Evolutionary conservation across 1,140 invertebrate species (phyloP), one percentile per base, ranked within the genome.

Genomic region (Drosophila truncata): DNA sequence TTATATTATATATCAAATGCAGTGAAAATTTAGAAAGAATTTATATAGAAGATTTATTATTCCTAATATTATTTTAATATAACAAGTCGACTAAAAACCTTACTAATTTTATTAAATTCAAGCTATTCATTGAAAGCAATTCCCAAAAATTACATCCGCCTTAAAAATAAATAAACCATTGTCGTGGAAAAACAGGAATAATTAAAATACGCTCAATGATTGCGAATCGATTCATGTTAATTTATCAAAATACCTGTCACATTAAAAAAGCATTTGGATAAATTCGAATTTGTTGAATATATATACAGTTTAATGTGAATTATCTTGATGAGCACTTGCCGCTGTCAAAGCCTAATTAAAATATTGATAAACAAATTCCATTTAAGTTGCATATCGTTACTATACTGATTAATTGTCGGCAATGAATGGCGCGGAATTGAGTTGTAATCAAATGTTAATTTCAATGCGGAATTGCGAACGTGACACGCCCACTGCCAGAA

Each of bases 361-460:
- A 79, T 86, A 78, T 82, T 55, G 75, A 82, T 79, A 82, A 80
- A 52, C 55, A 77, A 88, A 87, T 86, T 49, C 76, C 63, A 60
- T 54, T 80, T 80, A 80, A 83, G 74, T 80, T 85, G 29, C 50
- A 76, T 80, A 80, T 71, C 52, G 37, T 46, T 44, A 25, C 29
- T 6, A 61, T 55, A 60, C 35, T 77, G 74, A 77, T 77, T 60
- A 67, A 77, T 67, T 52, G 27, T 18, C 25, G 27, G 47, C 54
- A 65, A 54, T 44, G 44, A 63, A 25, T 49, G 29, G 16, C 35
- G 10, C 33, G 11, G 31, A 65, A 37, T 52, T 42, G 46, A 49
- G 49, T 63, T 72, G 75, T 62, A 74, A 76, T 66, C 37, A 66
- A 76, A 59, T 46, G 33, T 58, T 59, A 33, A 78, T 65, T 64